A percentile compares a stretch with the other conserved stretches of the same genome.
Evolutionary conservation across 2,797 vertebrate species (phyloP).

Genomic region (Smutsia temminckii): DNA sequence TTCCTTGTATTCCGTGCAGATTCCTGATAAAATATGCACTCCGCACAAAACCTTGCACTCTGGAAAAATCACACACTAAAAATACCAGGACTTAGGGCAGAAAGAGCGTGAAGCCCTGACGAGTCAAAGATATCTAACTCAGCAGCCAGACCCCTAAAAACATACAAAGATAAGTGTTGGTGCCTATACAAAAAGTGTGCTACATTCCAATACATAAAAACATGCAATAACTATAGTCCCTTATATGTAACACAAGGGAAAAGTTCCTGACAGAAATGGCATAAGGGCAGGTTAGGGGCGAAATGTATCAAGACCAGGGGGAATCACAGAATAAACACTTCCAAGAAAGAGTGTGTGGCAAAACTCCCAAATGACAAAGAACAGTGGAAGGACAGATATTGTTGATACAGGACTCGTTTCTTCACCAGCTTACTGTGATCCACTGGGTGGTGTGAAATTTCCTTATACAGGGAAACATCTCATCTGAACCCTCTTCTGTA

Average conservation of each 20-base stretch:
- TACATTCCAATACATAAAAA: background rate
- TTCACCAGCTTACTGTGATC: background rate
- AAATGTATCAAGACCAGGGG: background rate
- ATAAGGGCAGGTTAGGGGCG: background rate
- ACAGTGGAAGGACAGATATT: background rate
- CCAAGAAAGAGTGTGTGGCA: background rate
- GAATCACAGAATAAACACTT: background rate
- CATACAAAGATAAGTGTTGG: rapidly evolving
- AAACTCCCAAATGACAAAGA: background rate
- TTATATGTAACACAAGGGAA: background rate
- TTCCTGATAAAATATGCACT: rapidly evolving
- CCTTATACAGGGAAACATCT: background rate
- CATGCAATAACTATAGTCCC: background rate
- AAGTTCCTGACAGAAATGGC: background rate
- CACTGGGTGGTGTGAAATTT: background rate
- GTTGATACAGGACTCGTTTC: rapidly evolving
- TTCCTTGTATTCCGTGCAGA: rapidly evolving
- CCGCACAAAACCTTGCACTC: background rate
- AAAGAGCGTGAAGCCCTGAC: background rate
- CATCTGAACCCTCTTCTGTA: rapidly evolving
- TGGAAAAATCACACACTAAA: background rate
- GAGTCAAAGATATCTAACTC: background rate
- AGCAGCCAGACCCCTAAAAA: background rate
- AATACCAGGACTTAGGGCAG: background rate
- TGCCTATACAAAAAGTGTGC: background rate